These are phyloP conservation scores for Actenoides lindsayi DNA, from an alignment of 2,113 vertebrate genomes.

Conservation along the genomic window DNA sequence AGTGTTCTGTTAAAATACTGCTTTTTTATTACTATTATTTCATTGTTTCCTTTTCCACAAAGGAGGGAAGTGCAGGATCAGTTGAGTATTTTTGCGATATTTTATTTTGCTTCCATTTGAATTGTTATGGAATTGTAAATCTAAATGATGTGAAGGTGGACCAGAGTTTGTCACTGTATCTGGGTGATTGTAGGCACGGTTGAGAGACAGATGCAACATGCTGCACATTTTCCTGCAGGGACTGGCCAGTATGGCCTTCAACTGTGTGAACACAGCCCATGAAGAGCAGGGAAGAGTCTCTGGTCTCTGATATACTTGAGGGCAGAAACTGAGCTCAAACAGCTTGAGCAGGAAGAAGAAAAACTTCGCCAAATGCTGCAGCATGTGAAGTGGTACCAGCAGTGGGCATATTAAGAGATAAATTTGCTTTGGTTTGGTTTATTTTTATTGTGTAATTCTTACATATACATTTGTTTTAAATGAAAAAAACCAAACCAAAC, in stretches of 20 bases:
- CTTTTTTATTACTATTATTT: too few species aligned
- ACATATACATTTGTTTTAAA: neutral
- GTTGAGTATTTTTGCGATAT: neutral
- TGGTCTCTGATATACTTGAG: neutral
- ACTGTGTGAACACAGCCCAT: neutral
- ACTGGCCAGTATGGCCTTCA: neutral
- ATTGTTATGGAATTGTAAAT: neutral
- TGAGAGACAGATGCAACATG: neutral
- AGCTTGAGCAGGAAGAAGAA: neutral
- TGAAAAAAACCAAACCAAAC: neutral
- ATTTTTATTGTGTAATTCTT: neutral
- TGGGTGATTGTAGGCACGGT: accelerated
- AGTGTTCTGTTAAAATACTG: neutral
- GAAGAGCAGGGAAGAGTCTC: too few species aligned
- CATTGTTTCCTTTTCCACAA: neutral
- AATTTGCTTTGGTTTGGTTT: neutral
- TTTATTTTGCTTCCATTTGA: neutral
- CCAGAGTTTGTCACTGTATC: neutral
- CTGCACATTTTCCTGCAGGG: neutral
- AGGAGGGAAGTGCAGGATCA: neutral
- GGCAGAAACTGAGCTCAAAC: neutral
- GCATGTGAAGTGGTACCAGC: neutral
- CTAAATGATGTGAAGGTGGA: neutral
- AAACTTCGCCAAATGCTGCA: neutral
- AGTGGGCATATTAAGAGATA: neutral